Conservation (phyloP, 2,888 invertebrate genomes). For the Himalopsyche tibetana region DNA sequence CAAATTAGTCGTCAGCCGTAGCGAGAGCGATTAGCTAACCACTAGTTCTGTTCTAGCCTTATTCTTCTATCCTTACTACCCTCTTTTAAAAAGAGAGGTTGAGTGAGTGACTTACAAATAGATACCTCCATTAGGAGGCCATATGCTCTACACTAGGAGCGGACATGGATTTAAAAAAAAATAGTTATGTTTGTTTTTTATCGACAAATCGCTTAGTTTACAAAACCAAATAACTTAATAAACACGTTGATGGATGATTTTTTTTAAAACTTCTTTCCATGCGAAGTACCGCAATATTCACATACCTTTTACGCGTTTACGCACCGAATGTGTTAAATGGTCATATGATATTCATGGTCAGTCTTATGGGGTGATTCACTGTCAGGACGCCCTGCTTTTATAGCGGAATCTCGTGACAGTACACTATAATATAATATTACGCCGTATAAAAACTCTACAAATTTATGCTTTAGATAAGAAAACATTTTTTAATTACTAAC, state of each 20-base stretch:
- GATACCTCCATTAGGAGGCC: no score
- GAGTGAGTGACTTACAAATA: no score
- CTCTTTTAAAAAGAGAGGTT: no score
- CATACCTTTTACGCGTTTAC: not conserved
- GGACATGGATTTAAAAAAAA: no score
- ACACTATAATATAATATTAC: not conserved
- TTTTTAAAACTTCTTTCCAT: not conserved
- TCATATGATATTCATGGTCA: slow-evolving; percentile 34
- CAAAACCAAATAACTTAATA: not conserved
- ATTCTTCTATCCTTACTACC: no score
- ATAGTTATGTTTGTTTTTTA: no score
- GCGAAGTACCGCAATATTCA: no score
- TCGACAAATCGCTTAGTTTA: not conserved
- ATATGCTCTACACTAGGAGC: no score
- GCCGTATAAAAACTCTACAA: not conserved
- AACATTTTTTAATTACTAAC: not conserved
- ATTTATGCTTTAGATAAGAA: slow-evolving; percentile 15
- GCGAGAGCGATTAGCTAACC: no score
- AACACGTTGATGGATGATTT: not conserved
- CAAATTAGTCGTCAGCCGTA: no score
- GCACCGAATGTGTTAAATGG: slow-evolving; percentile 19
- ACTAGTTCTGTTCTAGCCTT: no score
- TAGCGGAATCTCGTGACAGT: slow-evolving; percentile 13
- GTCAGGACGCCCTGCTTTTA: slow-evolving; percentile 8
- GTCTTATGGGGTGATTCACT: slow-evolving; percentile 18